Percentiles rank a stretch among this genome's conserved stretches.
phyloP scores from a whole-genome alignment of 2,797 vertebrate genomes.

The Enteromius viviparus region DNA sequence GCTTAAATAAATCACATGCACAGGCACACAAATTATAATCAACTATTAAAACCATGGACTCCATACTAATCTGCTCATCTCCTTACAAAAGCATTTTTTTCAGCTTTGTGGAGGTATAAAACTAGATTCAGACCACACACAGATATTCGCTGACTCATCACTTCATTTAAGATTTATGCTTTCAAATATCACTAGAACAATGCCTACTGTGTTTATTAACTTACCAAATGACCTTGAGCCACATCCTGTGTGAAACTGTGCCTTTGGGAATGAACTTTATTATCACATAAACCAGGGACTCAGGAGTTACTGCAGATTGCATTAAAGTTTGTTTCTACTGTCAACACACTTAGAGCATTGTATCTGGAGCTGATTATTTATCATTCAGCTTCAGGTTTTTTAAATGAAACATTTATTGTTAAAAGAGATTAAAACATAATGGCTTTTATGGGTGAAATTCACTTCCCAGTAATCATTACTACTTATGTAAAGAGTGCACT shows the following conservation, averaged over 20 bases:
- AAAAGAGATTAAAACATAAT: constrained; percentile 1
- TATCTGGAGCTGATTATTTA: constrained; percentile 11
- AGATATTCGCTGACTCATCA: neutral
- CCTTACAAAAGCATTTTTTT: neutral
- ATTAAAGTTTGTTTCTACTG: constrained; percentile 11
- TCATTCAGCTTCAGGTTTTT: neutral
- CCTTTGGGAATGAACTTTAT: constrained; percentile 21
- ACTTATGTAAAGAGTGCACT: neutral
- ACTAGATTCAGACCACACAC: constrained; percentile 20
- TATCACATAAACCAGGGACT: constrained; percentile 20
- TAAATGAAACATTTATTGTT: constrained; percentile 14
- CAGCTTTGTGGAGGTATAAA: constrained; percentile 4
- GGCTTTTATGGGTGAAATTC: neutral
- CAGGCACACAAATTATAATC: constrained; percentile 5
- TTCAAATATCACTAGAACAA: constrained; percentile 38
- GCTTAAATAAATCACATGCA: constrained; percentile 13
- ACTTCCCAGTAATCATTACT: neutral
- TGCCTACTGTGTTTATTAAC: constrained; percentile 10
- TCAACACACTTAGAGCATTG: neutral
- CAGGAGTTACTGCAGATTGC: constrained; percentile 4
- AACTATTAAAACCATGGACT: constrained; percentile 36
- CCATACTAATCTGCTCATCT: constrained; percentile 39
- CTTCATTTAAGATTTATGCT: constrained; percentile 3
- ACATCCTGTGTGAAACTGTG: constrained; percentile 29
- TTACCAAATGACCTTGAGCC: constrained; percentile 17